Evolutionary conservation across 2,797 vertebrate species (phyloP).

Genomic region (Clarias laeviceps): DNA sequence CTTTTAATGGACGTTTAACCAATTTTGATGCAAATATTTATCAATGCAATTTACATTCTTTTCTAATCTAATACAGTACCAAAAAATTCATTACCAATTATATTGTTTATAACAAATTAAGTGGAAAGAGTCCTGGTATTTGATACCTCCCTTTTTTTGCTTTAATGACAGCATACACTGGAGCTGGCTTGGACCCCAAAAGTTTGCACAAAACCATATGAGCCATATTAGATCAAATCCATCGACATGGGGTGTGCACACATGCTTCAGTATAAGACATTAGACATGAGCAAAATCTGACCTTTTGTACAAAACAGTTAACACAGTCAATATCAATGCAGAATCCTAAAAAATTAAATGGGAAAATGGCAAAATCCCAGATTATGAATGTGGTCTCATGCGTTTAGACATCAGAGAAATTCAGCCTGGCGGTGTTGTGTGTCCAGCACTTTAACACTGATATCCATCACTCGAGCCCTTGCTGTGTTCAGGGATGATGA

Average conservation of each 20-base stretch:
- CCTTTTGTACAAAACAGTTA: conserved; percentile 4
- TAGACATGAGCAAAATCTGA: background rate
- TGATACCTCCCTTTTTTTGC: background rate
- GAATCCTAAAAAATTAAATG: background rate
- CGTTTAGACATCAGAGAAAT: background rate
- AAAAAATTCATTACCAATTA: background rate
- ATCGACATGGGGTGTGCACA: background rate
- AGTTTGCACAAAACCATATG: background rate
- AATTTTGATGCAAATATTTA: background rate
- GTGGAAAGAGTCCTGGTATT: background rate
- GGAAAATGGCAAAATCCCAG: background rate
- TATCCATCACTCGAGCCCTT: conserved; percentile 27
- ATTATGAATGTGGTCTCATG: background rate
- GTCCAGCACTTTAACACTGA: conserved; percentile 20
- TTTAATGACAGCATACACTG: background rate
- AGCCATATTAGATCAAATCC: background rate
- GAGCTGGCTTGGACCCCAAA: background rate
- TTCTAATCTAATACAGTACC: background rate
- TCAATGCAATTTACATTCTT: background rate
- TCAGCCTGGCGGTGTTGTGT: conserved; percentile 6
- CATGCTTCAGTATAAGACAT: background rate
- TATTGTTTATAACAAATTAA: background rate
- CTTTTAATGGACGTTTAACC: background rate
- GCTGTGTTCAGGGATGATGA: conserved; percentile 6
- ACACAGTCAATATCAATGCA: background rate